Percentiles rank a stretch among this genome's conserved stretches.
phyloP scores from a whole-genome alignment of 37 sponge, comb jelly and placozoan species.

The Crambe crambe region DNA sequence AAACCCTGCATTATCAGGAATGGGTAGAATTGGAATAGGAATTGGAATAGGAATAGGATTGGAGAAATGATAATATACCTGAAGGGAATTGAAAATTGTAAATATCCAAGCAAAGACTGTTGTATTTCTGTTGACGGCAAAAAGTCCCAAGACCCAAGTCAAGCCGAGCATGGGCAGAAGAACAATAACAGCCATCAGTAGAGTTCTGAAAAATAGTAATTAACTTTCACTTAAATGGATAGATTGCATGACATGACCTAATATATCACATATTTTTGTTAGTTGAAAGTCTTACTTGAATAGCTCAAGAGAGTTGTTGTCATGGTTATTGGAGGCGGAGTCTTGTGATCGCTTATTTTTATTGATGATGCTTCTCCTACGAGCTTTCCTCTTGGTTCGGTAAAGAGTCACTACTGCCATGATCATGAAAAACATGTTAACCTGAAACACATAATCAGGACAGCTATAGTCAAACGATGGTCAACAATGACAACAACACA shows the following conservation, averaged over 20 bases:
- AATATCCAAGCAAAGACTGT: constrained; percentile 76
- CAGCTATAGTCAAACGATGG: too few species aligned
- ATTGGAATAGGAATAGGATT: too few species aligned
- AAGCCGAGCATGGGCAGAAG: constrained; percentile 64
- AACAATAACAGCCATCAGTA: constrained; percentile 18
- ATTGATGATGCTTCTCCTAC: not conserved
- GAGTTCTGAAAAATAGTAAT: constrained; percentile 5
- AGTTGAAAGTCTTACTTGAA: too few species aligned
- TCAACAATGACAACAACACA: too few species aligned
- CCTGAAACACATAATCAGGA: not conserved
- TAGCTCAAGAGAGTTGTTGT: not conserved
- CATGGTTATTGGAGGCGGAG: not conserved
- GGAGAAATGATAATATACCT: constrained; percentile 40
- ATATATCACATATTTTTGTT: too few species aligned
- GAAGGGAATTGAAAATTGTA: constrained; percentile 67
- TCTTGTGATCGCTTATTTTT: not conserved
- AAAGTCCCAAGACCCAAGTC: constrained; percentile 68
- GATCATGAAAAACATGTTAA: constrained; percentile 8
- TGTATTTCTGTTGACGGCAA: constrained; percentile 61
- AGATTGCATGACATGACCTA: too few species aligned
- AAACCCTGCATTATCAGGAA: too few species aligned
- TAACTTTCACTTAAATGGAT: too few species aligned
- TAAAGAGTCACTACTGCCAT: constrained; percentile 2
- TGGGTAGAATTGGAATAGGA: too few species aligned
- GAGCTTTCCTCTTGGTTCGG: not conserved